Conservation (phyloP, 2,888 invertebrate species). For the Therioaphis trifolii region DNA sequence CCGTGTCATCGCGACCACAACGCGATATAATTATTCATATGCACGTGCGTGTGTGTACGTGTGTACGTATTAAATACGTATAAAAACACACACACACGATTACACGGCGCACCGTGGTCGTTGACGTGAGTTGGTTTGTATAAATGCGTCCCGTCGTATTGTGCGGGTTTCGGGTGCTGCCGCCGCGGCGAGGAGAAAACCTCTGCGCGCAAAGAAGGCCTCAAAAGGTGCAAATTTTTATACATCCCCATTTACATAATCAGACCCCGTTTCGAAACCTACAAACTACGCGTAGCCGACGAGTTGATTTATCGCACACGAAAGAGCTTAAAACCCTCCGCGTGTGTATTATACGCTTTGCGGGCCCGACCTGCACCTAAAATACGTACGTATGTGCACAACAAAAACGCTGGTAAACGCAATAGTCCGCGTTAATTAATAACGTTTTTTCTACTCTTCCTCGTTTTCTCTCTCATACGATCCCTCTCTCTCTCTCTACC, state of each 20-base stretch:
- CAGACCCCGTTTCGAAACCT: not conserved
- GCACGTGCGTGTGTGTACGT: too few species aligned
- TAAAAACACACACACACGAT: too few species aligned
- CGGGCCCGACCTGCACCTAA: not conserved
- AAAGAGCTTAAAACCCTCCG: not conserved
- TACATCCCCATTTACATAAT: not conserved
- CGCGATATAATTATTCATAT: not conserved
- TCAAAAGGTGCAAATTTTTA: slow-evolving; percentile 6
- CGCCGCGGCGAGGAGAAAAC: too few species aligned
- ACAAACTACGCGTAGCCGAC: not conserved
- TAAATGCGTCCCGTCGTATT: too few species aligned
- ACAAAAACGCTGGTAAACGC: not conserved
- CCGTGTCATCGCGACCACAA: not conserved
- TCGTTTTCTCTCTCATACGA: not conserved
- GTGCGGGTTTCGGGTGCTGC: too few species aligned
- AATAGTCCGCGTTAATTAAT: slow-evolving; percentile 1
- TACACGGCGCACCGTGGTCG: too few species aligned
- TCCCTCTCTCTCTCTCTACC: not conserved
- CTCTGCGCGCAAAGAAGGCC: too few species aligned
- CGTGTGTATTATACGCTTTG: too few species aligned
- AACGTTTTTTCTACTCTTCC: not conserved
- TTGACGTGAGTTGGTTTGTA: not conserved
- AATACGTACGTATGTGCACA: not conserved
- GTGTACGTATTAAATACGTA: too few species aligned
- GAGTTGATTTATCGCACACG: slow-evolving; percentile 37